These are phyloP conservation scores for Stenodema calcarata DNA, from an alignment of 2,888 invertebrate species.

Conservation along the genomic window DNA sequence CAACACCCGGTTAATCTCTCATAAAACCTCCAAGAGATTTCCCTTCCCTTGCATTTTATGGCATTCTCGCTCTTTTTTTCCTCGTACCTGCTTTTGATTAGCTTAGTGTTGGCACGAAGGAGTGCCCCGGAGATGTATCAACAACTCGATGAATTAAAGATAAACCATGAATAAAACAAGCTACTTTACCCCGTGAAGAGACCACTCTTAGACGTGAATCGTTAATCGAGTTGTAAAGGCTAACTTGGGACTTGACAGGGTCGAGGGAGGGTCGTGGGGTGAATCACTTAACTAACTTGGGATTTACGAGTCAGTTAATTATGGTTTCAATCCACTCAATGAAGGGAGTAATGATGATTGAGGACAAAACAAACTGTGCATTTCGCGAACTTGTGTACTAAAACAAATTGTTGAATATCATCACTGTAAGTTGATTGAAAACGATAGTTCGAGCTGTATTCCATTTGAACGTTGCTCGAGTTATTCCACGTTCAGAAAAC, in stretches of 20 bases:
- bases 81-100: background rate
- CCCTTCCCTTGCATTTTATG: background rate
- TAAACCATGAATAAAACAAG: background rate
- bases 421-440: too few species aligned
- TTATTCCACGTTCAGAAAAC: too few species aligned
- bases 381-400: too few species aligned
- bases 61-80: background rate
- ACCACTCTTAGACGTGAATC: background rate
- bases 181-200: background rate
- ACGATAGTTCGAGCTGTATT: too few species aligned
- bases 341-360: background rate
- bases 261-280: background rate
- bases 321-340: background rate
- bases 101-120: background rate
- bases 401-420: too few species aligned
- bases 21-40: background rate
- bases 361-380: background rate
- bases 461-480: too few species aligned
- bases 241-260: background rate
- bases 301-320: background rate
- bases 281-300: background rate
- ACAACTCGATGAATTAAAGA: background rate
- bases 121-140: background rate
- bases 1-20: background rate
- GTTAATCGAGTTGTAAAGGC: background rate